Conservation (phyloP, 1,140 invertebrate genomes). For the Cydia pomonella region DNA sequence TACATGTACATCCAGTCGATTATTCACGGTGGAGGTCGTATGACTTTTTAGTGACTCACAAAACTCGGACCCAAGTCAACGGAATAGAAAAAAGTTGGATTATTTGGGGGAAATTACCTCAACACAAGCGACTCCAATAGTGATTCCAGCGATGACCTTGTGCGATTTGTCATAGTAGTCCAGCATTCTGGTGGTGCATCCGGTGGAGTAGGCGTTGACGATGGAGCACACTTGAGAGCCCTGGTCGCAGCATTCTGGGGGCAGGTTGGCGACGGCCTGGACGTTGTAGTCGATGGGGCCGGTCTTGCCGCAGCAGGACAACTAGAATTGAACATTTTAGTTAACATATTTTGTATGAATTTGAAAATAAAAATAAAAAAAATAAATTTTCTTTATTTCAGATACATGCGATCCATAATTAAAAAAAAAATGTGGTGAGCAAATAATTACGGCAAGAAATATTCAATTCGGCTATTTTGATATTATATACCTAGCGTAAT, state of each 20-base stretch:
- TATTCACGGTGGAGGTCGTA: conserved; percentile 69
- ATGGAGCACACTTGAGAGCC: conserved; percentile 66
- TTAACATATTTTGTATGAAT: neutral
- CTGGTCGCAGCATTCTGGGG: conserved; percentile 71
- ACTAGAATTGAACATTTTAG: conserved; percentile 65
- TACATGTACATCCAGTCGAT: conserved; percentile 79
- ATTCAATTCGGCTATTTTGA: too few relatives aligned
- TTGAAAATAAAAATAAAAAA: too few relatives aligned
- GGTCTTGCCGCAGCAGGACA: conserved; percentile 84
- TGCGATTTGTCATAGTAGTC: conserved; percentile 77
- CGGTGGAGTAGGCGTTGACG: conserved; percentile 66
- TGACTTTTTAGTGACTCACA: conserved; percentile 41
- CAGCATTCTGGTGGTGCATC: conserved; percentile 73
- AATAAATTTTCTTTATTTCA: too few relatives aligned
- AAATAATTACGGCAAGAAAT: too few relatives aligned
- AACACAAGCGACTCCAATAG: conserved; percentile 84
- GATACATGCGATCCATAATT: too few relatives aligned
- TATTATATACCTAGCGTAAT: too few relatives aligned
- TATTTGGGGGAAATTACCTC: too few relatives aligned
- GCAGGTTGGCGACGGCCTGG: conserved; percentile 48
- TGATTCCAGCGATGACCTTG: conserved; percentile 83
- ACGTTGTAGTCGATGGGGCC: conserved; percentile 72
- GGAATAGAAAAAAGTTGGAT: too few relatives aligned
- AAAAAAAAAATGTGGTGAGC: too few relatives aligned
- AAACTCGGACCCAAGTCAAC: conserved; percentile 57